Base-by-base conservation (phyloP, 2,888 invertebrate species). In the Vanessa cardui region DNA sequence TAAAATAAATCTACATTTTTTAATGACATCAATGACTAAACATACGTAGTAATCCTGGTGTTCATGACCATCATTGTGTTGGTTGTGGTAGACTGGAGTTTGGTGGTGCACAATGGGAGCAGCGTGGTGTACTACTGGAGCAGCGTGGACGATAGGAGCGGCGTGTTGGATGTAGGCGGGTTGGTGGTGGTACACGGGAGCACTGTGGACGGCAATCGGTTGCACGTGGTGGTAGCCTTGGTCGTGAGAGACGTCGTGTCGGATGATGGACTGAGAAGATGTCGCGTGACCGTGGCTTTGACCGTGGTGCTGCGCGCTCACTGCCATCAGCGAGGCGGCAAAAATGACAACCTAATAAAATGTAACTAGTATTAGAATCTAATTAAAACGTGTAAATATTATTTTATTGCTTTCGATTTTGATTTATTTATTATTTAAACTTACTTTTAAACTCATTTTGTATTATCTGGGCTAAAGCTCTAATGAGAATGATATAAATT, bases 41-140 rank as follows among this genome's bases (percentile, higher is more conserved):
- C 82, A 79, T 77, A 87, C 86, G 59, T 85, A 77, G 64, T 86
- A 82, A 50, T 86, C 84, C 7, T 82, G 78, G 62, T 83, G 81
- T 61, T 80, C 78, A n/a, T 71, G 44, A 31, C 60, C 65, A 56
- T 76, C 78, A 6, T 12, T 39, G 9, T 78, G 75, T 18, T 84
- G 77, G 26, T 77, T 76, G 39, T 67, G 62, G 15, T 72, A 63
- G 44, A 65, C 52, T 2, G 67, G 65, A 20, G 54, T 45, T 21
- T 68, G 66, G 16, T 66, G 63, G 49, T 65, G 62, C n/a, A 60
- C 39, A 12, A 46, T 31, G 8, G 67, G 64, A 50, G 64, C 21
- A 21, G 67, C 67, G 12, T 64, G 66, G 26, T 50, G 54, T 1
- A 54, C 54, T n/a, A 64, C 5, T n/a, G 58, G 61, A 7, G 68